Percentiles rank a stretch among this genome's conserved stretches.
Conservation (phyloP, 2,797 vertebrate genomes). For the Podarcis lilfordi region DNA sequence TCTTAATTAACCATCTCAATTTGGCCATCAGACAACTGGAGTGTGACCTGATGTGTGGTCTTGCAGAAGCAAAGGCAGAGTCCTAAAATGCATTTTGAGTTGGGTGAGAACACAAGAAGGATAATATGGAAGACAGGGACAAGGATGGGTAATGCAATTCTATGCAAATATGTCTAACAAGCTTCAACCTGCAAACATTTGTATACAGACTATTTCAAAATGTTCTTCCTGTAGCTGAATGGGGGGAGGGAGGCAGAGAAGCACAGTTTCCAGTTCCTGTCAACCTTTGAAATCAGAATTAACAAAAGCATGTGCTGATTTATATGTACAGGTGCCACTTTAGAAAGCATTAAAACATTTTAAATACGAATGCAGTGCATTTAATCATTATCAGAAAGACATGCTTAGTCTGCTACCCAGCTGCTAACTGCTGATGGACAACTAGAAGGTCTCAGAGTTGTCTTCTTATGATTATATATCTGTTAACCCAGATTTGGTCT, state of each 20-base stretch:
- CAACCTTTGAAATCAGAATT: background rate
- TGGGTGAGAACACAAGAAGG: background rate
- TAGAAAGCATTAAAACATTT: too few species aligned
- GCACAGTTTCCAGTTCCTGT: too few species aligned
- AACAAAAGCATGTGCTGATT: background rate
- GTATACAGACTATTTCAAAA: background rate
- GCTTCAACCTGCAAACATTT: background rate
- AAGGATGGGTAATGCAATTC: background rate
- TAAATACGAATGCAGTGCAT: too few species aligned
- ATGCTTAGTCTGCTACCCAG: too few species aligned
- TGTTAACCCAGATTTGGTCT: too few species aligned
- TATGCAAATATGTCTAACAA: background rate
- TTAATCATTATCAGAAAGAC: too few species aligned
- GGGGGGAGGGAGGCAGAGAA: background rate
- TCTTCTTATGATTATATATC: too few species aligned
- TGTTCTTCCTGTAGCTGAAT: background rate
- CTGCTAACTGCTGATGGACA: too few species aligned
- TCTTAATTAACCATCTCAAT: constrained; percentile 29
- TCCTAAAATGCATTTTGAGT: constrained; percentile 47
- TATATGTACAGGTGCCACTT: too few species aligned
- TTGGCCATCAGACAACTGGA: background rate
- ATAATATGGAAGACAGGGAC: background rate
- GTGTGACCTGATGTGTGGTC: constrained; percentile 14
- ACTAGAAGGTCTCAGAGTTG: too few species aligned
- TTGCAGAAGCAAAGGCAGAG: constrained; percentile 37